Conservation (phyloP, 2,888 invertebrate genomes). For the Oscheius onirici region DNA sequence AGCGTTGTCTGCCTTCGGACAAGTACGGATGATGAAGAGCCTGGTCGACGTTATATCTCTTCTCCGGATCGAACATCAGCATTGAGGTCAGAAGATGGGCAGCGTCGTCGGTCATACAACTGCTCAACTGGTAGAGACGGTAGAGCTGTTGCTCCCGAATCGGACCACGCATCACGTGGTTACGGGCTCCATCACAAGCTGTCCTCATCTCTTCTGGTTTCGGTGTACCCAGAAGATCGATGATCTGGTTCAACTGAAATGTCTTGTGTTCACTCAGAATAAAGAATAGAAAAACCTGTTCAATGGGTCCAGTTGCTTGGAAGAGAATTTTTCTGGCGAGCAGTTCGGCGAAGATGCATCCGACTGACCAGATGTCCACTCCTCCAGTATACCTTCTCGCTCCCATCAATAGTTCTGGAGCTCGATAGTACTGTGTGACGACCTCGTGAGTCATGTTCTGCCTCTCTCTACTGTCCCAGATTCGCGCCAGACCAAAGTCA, state of each 20-base stretch:
- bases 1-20: constrained; percentile 95
- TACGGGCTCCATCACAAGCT: constrained; percentile 92
- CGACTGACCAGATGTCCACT: constrained; percentile 98
- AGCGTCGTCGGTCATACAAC: constrained; percentile 95
- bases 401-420: constrained; percentile 98
- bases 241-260: constrained; percentile 90
- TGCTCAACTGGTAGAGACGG: constrained; percentile 85
- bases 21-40: constrained; percentile 96
- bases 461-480: constrained; percentile 91
- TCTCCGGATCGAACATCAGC: constrained; percentile 91
- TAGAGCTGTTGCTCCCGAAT: constrained; percentile 36
- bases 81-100: constrained; percentile 95
- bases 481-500: constrained; percentile 95
- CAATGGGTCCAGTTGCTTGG: constrained; percentile 96
- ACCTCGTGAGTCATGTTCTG: constrained; percentile 99
- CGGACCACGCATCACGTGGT: constrained; percentile 79
- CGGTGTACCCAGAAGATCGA: constrained; percentile 95
- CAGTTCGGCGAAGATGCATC: constrained; percentile 98
- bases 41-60: constrained; percentile 88
- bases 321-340: constrained; percentile 93
- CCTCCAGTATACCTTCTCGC: constrained; percentile 90
- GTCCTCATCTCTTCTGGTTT: constrained; percentile 93
- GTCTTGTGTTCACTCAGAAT: background rate
- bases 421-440: constrained; percentile 98
- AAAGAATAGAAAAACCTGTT: constrained; percentile 79